Evolutionary conservation across 2,888 invertebrate species (phyloP).

Genomic region (Spodoptera picta): DNA sequence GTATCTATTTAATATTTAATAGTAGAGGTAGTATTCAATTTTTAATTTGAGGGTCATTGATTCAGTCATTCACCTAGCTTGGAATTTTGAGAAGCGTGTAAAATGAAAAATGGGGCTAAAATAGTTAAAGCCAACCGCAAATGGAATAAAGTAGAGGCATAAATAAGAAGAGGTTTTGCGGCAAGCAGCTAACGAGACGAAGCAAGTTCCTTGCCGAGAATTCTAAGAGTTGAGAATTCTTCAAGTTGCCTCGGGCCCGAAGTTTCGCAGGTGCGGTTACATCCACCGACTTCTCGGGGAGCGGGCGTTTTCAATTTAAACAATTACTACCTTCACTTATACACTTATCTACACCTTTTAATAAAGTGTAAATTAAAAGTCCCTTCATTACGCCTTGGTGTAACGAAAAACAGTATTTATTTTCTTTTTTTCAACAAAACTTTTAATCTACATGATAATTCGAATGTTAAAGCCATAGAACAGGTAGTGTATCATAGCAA

Average conservation of each 20-base stretch:
- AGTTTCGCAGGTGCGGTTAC: slow-evolving; percentile 77
- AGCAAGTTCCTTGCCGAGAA: slow-evolving; percentile 75
- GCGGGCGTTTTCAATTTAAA: slow-evolving; percentile 71
- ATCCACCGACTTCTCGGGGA: slow-evolving; percentile 59
- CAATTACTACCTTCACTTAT: slow-evolving; percentile 65
- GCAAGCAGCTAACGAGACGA: slow-evolving; percentile 82
- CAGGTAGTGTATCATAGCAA: slow-evolving; percentile 11
- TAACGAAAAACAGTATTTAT: slow-evolving; percentile 4
- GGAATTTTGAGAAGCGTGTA: background rate
- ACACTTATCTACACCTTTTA: slow-evolving; percentile 37
- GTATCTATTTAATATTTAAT: background rate
- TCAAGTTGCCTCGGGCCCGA: slow-evolving; percentile 65
- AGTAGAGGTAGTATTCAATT: background rate
- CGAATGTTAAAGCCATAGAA: background rate
- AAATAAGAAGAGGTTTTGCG: slow-evolving; percentile 85
- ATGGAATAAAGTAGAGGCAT: slow-evolving; percentile 83
- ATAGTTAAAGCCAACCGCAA: slow-evolving; percentile 65
- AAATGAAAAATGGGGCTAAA: slow-evolving; percentile 45
- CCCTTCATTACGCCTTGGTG: slow-evolving; percentile 5
- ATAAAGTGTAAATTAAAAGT: slow-evolving; percentile 44
- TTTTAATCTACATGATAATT: slow-evolving; percentile 9
- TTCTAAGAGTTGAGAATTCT: slow-evolving; percentile 77
- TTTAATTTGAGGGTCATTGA: background rate
- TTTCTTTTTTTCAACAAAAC: background rate
- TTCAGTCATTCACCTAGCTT: background rate